A percentile compares a stretch with the other conserved stretches of the same genome.
phyloP scores from a whole-genome alignment of 2,888 invertebrate species.

The Eupithecia pulchellata region DNA sequence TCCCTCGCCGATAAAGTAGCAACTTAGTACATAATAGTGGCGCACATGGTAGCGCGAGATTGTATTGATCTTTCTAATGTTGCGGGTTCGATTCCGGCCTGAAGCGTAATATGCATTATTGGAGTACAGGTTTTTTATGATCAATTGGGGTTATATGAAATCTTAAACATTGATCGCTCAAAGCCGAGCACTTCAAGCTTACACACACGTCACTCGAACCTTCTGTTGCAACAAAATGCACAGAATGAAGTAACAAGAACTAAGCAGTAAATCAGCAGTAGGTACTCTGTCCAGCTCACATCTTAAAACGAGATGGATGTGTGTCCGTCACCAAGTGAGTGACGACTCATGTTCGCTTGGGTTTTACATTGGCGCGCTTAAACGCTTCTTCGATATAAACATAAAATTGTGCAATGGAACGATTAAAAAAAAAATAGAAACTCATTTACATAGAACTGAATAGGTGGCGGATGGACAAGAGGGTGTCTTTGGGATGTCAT shows the following conservation, averaged over 20 bases:
- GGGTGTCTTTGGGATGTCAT: background rate
- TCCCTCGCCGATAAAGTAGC: background rate
- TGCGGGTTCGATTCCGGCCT: too few species aligned
- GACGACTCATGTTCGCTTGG: background rate
- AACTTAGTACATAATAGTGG: too few species aligned
- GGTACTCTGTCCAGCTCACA: slow-evolving; percentile 24
- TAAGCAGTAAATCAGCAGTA: slow-evolving; percentile 1
- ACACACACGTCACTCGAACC: background rate
- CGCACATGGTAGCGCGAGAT: too few species aligned
- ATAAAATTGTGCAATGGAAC: accelerated
- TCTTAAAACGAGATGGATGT: slow-evolving; percentile 1
- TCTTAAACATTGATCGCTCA: background rate
- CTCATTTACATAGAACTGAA: too few species aligned
- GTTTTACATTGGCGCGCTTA: background rate
- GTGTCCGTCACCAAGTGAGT: slow-evolving; percentile 4
- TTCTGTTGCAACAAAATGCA: background rate
- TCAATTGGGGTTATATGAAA: background rate
- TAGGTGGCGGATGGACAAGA: background rate
- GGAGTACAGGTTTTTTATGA: background rate
- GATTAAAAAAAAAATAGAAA: background rate
- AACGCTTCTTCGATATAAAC: background rate
- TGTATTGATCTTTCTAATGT: too few species aligned
- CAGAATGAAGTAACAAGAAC: background rate
- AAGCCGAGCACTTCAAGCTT: background rate
- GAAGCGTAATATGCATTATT: background rate